These are phyloP conservation scores for Patella pellucida DNA, from an alignment of 2,888 invertebrate species.

Conservation along the genomic window DNA sequence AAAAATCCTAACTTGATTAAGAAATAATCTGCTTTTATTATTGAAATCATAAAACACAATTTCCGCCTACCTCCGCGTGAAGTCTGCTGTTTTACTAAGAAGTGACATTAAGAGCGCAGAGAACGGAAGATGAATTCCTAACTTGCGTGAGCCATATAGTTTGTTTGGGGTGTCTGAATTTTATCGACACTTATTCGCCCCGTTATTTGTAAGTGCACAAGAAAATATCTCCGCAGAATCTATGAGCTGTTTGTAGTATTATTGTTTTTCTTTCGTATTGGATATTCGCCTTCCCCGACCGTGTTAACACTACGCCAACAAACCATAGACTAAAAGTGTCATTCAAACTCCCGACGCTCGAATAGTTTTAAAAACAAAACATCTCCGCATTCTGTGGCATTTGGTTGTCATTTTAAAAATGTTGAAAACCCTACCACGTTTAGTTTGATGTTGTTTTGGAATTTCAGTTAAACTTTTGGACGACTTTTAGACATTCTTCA, in stretches of 20 bases:
- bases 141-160: conserved; percentile 5
- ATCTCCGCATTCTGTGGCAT: too few species aligned
- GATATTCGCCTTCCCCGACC: neutral
- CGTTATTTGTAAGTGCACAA: neutral
- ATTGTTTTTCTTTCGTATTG: neutral
- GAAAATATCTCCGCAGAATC: neutral
- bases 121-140: conserved; percentile 4
- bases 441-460: too few species aligned
- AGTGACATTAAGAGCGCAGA: neutral
- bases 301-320: conserved; percentile 4
- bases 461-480: too few species aligned
- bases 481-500: too few species aligned
- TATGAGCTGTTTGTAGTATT: neutral
- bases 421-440: too few species aligned
- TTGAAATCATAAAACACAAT: neutral
- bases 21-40: neutral
- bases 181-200: neutral
- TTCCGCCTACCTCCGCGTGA: neutral
- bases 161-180: neutral
- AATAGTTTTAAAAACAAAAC: too few species aligned
- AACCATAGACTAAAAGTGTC: neutral
- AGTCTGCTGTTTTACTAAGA: neutral
- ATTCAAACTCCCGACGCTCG: too few species aligned
- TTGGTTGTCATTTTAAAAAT: too few species aligned
- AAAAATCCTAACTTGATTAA: too few species aligned